A percentile compares a stretch with the other conserved stretches of the same genome.
These are phyloP conservation scores for Cynodonichthys magdalenae DNA, from an alignment of 2,797 vertebrate genomes.

Conservation along the genomic window DNA sequence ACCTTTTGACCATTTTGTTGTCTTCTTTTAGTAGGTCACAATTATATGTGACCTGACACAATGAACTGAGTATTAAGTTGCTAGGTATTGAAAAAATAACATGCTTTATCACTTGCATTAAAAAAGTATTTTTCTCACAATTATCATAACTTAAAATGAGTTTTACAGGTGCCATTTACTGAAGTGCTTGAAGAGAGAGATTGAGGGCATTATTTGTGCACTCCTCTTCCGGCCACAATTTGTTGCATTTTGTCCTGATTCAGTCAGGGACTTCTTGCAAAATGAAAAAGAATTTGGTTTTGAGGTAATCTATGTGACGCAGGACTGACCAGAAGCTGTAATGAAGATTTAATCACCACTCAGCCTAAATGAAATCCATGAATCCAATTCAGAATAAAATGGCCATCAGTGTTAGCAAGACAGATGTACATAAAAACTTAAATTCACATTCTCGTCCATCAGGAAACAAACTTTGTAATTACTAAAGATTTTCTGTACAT, in stretches of 20 bases:
- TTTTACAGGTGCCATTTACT: conserved; percentile 54
- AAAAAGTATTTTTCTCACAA: too few relatives aligned
- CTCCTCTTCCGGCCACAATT: conserved; percentile 45
- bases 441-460: conserved; percentile 8
- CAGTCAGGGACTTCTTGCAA: conserved; percentile 62
- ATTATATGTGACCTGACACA: neutral
- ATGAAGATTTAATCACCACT: conserved; percentile 83
- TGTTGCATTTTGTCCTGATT: conserved; percentile 66
- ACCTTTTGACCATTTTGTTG: neutral
- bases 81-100: conserved; percentile 28
- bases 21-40: neutral
- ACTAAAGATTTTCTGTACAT: neutral
- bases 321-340: conserved; percentile 75
- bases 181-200: conserved; percentile 45
- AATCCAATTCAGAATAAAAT: conserved; percentile 75
- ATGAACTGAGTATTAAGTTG: too few relatives aligned
- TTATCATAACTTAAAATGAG: conserved; percentile 14
- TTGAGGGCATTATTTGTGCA: conserved; percentile 36
- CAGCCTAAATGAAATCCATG: conserved; percentile 68
- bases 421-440: conserved; percentile 27
- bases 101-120: too few relatives aligned
- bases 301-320: conserved; percentile 69
- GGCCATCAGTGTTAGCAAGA: conserved; percentile 56
- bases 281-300: conserved; percentile 76
- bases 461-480: conserved; percentile 7